These are phyloP conservation scores for Leptoteleia sp. DNA, from an alignment of 1,140 invertebrate species.

Conservation along the genomic window DNA sequence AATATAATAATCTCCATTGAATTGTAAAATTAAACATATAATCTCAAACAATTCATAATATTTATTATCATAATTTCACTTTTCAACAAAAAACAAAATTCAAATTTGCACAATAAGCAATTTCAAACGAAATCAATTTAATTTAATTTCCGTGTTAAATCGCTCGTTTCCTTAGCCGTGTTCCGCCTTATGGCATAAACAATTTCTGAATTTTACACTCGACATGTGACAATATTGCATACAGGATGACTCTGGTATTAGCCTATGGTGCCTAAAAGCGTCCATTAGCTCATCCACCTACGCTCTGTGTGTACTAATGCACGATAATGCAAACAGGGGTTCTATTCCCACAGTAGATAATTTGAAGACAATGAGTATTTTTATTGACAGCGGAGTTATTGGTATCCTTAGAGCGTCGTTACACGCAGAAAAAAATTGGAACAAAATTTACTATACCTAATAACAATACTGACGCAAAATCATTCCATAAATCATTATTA, in stretches of 20 bases:
- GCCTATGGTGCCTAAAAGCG: slow-evolving; percentile 42
- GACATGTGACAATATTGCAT: slow-evolving; percentile 24
- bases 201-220: not conserved
- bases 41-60: too few species aligned
- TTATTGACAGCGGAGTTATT: not conserved
- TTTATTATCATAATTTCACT: too few species aligned
- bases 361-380: slow-evolving; percentile 19
- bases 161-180: not conserved
- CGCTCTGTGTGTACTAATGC: slow-evolving; percentile 41
- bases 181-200: not conserved
- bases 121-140: too few species aligned
- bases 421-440: too few species aligned
- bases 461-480: too few species aligned
- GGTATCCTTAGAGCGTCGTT: not conserved
- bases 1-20: too few species aligned
- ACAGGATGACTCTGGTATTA: slow-evolving; percentile 22
- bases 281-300: slow-evolving; percentile 49
- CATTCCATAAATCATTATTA: too few species aligned
- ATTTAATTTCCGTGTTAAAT: too few species aligned
- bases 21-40: too few species aligned
- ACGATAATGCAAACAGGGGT: slow-evolving; percentile 32
- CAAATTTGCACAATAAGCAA: too few species aligned
- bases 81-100: too few species aligned
- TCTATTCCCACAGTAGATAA: slow-evolving; percentile 20
- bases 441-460: too few species aligned